phyloP scores from a whole-genome alignment of 1,140 invertebrate genomes.

The Gryllus bimaculatus region DNA sequence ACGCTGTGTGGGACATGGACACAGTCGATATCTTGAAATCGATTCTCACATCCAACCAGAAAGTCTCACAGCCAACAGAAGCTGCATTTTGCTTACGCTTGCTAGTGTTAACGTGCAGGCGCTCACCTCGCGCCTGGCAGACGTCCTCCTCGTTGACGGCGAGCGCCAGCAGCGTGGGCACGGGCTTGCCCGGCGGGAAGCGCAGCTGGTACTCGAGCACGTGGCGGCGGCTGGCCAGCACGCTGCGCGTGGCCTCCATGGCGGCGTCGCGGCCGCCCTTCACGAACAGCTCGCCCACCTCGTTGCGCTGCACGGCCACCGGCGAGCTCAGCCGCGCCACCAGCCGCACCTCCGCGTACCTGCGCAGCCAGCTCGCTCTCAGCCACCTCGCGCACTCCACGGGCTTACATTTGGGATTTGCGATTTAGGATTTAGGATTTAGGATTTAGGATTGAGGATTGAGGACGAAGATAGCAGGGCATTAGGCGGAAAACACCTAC shows the following conservation, averaged over 20 bases:
- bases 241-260: not conserved
- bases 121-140: not conserved
- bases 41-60: too few species aligned
- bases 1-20: too few species aligned
- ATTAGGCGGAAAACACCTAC: too few species aligned
- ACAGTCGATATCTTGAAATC: too few species aligned
- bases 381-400: too few species aligned
- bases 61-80: too few species aligned
- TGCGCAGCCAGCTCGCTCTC: not conserved
- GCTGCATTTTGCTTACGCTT: too few species aligned
- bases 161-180: not conserved
- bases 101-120: too few species aligned
- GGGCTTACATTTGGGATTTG: too few species aligned
- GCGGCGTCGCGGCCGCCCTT: not conserved
- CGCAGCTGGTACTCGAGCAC: not conserved
- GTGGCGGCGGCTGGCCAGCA: not conserved
- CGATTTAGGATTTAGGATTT: too few species aligned
- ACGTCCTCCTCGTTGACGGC: not conserved
- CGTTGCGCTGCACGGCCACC: not conserved
- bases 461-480: too few species aligned
- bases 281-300: not conserved
- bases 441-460: too few species aligned
- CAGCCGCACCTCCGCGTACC: not conserved
- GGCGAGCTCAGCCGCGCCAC: not conserved
- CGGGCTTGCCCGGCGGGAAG: not conserved